Conservation (phyloP, 1,140 invertebrate genomes). For the Charaxes varanes region DNA sequence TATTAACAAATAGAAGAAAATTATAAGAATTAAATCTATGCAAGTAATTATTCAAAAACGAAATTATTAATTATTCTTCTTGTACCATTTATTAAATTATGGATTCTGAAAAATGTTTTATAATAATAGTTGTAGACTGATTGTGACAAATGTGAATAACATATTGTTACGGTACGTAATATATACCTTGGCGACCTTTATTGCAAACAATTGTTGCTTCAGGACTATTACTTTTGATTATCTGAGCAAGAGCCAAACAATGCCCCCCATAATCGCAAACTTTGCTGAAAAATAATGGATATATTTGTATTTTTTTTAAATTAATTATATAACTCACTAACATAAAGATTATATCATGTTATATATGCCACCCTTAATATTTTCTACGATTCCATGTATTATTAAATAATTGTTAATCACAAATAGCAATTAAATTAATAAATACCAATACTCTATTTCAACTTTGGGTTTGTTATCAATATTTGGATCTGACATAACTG, state of each 20-base stretch:
- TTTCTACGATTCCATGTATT: too few species aligned
- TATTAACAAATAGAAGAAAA: too few species aligned
- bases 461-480: constrained; percentile 34
- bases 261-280: constrained; percentile 78
- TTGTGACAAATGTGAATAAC: neutral
- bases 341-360: too few species aligned
- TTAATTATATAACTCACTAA: too few species aligned
- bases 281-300: constrained; percentile 62
- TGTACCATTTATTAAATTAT: too few species aligned
- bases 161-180: too few species aligned
- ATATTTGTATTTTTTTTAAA: neutral
- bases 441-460: constrained; percentile 71
- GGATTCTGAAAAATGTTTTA: too few species aligned
- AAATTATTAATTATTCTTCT: too few species aligned
- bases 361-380: too few species aligned
- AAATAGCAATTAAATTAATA: neutral
- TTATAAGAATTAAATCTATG: too few species aligned
- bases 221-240: constrained; percentile 73
- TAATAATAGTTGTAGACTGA: too few species aligned
- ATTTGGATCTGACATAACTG: constrained; percentile 5
- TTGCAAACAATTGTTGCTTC: constrained; percentile 73
- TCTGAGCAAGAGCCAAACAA: constrained; percentile 74
- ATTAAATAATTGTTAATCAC: neutral
- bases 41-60: too few species aligned
- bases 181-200: constrained; percentile 75